These are phyloP conservation scores for Griposia aprilina DNA, from an alignment of 2,888 invertebrate genomes.

Conservation along the genomic window DNA sequence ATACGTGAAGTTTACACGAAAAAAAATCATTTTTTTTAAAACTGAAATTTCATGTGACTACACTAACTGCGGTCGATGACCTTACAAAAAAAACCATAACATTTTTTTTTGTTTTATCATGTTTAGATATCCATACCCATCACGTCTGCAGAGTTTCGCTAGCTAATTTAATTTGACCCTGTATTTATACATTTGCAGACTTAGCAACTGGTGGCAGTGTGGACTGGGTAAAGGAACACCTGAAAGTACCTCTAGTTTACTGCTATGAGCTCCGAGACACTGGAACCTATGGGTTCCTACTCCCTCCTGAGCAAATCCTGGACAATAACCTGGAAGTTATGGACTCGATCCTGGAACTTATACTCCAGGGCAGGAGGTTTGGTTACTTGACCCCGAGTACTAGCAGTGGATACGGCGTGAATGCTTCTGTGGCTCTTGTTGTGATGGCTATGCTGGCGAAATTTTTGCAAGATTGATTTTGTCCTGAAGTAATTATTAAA, in stretches of 20 bases:
- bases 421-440: constrained; percentile 36
- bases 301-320: constrained; percentile 91
- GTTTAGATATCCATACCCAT: too few relatives aligned
- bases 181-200: constrained; percentile 70
- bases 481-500: not conserved
- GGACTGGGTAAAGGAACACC: constrained; percentile 82
- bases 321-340: constrained; percentile 88
- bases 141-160: too few relatives aligned
- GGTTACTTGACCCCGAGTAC: constrained; percentile 65
- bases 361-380: constrained; percentile 78
- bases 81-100: too few relatives aligned
- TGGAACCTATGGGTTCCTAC: constrained; percentile 90
- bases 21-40: too few relatives aligned
- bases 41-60: too few relatives aligned
- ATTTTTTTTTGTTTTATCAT: too few relatives aligned
- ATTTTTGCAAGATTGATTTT: constrained; percentile 32
- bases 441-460: constrained; percentile 23
- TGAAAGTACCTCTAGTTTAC: constrained; percentile 79
- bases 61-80: too few relatives aligned
- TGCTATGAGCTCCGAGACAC: constrained; percentile 90
- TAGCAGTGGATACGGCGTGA: constrained; percentile 35
- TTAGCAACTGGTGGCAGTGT: constrained; percentile 80
- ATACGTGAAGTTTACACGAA: too few relatives aligned
- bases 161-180: too few relatives aligned
- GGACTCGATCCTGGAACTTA: constrained; percentile 85